phyloP scores from a whole-genome alignment of 2,797 vertebrate genomes.

The Acipenser transmontanus region DNA sequence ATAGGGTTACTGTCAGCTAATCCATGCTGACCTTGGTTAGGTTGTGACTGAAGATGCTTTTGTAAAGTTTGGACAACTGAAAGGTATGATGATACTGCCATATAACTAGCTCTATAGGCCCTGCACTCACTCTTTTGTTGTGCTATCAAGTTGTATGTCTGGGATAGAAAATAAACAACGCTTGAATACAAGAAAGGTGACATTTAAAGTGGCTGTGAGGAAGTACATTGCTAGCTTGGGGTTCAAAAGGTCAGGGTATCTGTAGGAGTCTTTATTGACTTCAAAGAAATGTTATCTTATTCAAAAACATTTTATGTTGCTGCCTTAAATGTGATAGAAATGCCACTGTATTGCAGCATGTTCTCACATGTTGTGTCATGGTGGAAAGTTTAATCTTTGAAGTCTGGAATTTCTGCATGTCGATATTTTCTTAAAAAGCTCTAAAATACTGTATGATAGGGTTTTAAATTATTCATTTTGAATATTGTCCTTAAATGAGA shows the following conservation, averaged over 20 bases:
- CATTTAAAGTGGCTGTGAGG: constrained; percentile 63
- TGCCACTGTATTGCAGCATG: constrained; percentile 25
- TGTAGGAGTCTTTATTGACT: constrained; percentile 51
- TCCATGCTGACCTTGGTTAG: constrained; percentile 70
- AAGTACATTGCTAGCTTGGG: constrained; percentile 47
- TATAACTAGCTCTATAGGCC: constrained; percentile 61
- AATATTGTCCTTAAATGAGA: no score
- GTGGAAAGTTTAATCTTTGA: constrained; percentile 29
- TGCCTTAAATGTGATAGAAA: constrained; percentile 29
- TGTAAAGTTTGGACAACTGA: constrained; percentile 70
- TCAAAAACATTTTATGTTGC: constrained; percentile 50
- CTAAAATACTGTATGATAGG: no score
- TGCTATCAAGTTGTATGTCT: constrained; percentile 67
- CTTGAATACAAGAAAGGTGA: constrained; percentile 54
- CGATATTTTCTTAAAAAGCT: constrained; percentile 19
- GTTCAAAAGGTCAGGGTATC: constrained; percentile 62
- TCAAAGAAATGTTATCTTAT: constrained; percentile 54
- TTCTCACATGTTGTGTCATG: constrained; percentile 16
- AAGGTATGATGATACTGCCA: constrained; percentile 67
- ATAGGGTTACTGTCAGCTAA: constrained; percentile 76
- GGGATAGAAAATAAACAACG: constrained; percentile 49
- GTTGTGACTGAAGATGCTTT: constrained; percentile 67
- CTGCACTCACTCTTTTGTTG: constrained; percentile 65
- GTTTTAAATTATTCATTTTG: no score
- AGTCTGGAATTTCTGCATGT: constrained; percentile 24